These are phyloP conservation scores for Holothuria leucospilota DNA, from an alignment of 53 echinoderm and acorn worm species.

Conservation along the genomic window DNA sequence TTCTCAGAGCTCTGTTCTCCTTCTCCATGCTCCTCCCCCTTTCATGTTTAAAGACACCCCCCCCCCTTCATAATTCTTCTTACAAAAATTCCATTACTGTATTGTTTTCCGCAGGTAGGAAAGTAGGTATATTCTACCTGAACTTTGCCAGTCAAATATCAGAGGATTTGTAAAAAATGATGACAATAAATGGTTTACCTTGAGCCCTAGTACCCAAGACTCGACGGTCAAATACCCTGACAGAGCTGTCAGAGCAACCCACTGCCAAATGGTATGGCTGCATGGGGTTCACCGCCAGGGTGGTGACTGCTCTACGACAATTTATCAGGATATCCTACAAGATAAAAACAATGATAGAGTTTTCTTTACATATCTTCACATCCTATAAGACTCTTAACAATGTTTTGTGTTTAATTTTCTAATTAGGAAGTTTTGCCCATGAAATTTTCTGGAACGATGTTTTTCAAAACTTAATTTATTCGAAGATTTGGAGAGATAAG, in stretches of 20 bases:
- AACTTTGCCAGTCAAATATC: too few species aligned
- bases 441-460: too few species aligned
- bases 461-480: too few species aligned
- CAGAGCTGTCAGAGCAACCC: constrained; percentile 97
- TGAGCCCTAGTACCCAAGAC: constrained; percentile 92
- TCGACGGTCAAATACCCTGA: constrained; percentile 89
- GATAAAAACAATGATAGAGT: not conserved
- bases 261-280: constrained; percentile 93
- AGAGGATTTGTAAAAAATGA: too few species aligned
- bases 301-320: constrained; percentile 97
- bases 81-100: too few species aligned
- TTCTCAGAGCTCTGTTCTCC: not conserved
- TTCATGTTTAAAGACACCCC: not conserved
- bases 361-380: not conserved
- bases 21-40: not conserved
- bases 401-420: too few species aligned
- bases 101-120: too few species aligned
- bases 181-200: constrained; percentile 50
- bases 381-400: too few species aligned
- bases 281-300: constrained; percentile 86
- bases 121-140: too few species aligned
- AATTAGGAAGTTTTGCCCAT: too few species aligned
- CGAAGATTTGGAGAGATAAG: too few species aligned
- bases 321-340: constrained; percentile 94
- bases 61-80: too few species aligned